Evolutionary conservation across 1,140 invertebrate genomes (phyloP).

Genomic region (Lepidurus packardi): DNA sequence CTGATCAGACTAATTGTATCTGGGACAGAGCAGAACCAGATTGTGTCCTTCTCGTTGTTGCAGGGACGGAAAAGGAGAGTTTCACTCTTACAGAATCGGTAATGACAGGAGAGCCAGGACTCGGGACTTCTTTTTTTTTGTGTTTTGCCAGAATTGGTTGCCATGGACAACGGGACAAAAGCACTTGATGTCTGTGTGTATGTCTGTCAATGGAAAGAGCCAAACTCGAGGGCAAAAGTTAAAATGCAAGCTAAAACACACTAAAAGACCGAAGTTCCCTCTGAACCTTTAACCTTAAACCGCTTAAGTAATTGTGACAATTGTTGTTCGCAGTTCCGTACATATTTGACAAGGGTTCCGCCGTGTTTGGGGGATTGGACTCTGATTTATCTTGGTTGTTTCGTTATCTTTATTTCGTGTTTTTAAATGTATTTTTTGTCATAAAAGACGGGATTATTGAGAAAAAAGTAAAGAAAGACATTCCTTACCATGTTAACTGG

Average conservation of each 20-base stretch:
- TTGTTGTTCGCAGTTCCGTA: not conserved
- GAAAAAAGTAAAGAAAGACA: too few species aligned
- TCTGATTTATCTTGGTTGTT: not conserved
- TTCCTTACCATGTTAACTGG: too few species aligned
- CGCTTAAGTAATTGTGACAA: not conserved
- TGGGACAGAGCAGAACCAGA: too few species aligned
- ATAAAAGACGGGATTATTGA: too few species aligned
- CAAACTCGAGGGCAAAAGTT: not conserved
- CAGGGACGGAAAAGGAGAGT: too few species aligned
- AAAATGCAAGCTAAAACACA: not conserved
- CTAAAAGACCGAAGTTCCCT: not conserved
- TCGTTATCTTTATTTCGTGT: not conserved
- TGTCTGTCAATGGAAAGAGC: not conserved
- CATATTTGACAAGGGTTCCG: not conserved
- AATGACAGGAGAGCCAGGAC: not conserved
- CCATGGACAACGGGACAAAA: conserved; percentile 10
- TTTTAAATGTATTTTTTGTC: too few species aligned
- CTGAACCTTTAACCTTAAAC: not conserved
- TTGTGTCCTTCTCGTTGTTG: too few species aligned
- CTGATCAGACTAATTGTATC: too few species aligned
- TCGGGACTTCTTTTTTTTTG: not conserved
- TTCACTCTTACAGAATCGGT: not conserved
- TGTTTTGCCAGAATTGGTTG: not conserved
- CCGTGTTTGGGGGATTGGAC: not conserved
- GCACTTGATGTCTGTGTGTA: conserved; percentile 2